Evolutionary conservation across 2,797 vertebrate species (phyloP), one percentile per base, ranked within the genome.

Genomic region (Presbytis comata): DNA sequence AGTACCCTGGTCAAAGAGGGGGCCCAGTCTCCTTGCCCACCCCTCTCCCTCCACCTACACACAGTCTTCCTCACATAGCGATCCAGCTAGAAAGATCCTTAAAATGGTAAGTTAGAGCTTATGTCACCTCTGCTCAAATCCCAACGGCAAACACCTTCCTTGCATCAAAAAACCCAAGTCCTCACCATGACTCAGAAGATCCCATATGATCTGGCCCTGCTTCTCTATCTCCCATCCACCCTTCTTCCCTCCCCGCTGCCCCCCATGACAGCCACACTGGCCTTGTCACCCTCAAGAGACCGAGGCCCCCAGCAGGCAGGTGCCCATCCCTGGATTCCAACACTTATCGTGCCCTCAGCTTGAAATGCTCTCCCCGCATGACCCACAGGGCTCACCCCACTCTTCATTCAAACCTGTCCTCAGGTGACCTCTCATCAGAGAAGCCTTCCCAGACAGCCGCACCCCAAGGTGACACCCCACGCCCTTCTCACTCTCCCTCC

Each of bases 391-490:
- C 82, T 30, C 64, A 21, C 1, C 39, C 14, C 36, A 10, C 6
- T 2, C 55, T 10, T 24, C 76, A 22, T 4, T 57, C 44, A 26
- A 8, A 28, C 19, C 92, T n/a, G 16, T 50, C 46, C 75, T 53
- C 80, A 17, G 14, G 1, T 6, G 22, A 46, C 28, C 12, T 53
- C 75, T 14, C 5, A 14, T 2, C 5, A 0, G 36, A 55, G 78
- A 46, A 11, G 46, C 30, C 21, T 0, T 24, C 28, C 36, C 11
- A 1, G 11, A 1, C 82, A 5, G 0, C 50, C 36, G 33, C 50
- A 3, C 46, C 70, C 92, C 39, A 46, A 0, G 0, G 2, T 0
- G 21, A 76, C 17, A 0, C 74, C 59, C 57, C 78, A 30, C 24
- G 0, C 50, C 82, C 61, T 26, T 5, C 5, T 28, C 41, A 1